Base-by-base conservation (phyloP, 2,888 invertebrate genomes). In the Dicycla oo region DNA sequence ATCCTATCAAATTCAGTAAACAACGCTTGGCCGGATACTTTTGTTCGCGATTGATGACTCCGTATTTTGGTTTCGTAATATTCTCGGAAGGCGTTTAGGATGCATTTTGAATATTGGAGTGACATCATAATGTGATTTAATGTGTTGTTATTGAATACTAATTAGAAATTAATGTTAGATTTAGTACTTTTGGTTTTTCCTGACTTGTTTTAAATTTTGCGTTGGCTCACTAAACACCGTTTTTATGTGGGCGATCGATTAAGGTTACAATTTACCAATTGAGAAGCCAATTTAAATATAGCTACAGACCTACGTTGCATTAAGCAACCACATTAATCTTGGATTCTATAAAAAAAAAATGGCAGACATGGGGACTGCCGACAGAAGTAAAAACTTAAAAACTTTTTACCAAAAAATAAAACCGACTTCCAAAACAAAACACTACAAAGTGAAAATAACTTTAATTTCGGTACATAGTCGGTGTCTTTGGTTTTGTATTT, bases 1-100 rank as follows among this genome's bases (percentile, higher is more conserved):
- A 72, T 75, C 69, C 64, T 63, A 69, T 72, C 71, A 65, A 75
- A 73, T 77, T 61, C 61, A 54, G 68, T 73, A 72, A 80, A 75
- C 77, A 74, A 70, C 57, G 20, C 53, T 45, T 34, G 56, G n/a
- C 64, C n/a, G 43, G 64, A 72, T 51, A 58, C 69, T 69, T 69
- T 53, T 60, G n/a, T 30, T 20, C 6, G 54, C n/a, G 26, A 70
- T 77, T 68, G 56, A 78, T 66, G 57, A 66, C 70, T 58, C 20
- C 54, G 56, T 64, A 66, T 74, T 71, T 80, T 62, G 40, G 34
- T 73, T 57, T 30, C 43, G 13, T 69, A 38, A 69, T 73, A 65
- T 81, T 81, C 74, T 64, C 15, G 26, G 74, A 74, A 80, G 23
- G 30, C 23, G 49, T 71, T 64, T 56, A 79, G 57, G 68, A 75